Evolutionary conservation across 2,113 vertebrate species (phyloP).

Genomic region (Cepphus grylle): DNA sequence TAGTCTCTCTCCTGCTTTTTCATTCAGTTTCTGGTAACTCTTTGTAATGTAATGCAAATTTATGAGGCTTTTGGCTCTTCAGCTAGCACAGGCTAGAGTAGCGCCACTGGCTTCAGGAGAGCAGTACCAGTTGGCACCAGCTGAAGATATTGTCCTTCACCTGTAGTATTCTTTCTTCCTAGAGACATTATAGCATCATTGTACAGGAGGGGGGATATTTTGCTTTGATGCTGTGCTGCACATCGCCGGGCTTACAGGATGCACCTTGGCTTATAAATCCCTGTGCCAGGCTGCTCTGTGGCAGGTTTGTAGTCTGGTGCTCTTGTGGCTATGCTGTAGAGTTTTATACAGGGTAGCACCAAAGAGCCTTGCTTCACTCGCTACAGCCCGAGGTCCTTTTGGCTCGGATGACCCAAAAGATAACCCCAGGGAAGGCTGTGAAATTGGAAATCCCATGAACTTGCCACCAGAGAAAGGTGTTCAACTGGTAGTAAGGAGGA

Average conservation of each 20-base stretch:
- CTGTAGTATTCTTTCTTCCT: background rate
- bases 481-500: background rate
- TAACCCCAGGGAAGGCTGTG: background rate
- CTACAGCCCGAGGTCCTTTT: background rate
- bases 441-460: background rate
- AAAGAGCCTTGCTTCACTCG: background rate
- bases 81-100: background rate
- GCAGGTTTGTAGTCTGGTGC: background rate
- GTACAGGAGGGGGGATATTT: background rate
- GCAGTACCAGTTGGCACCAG: background rate
- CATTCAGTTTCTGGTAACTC: background rate
- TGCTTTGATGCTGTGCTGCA: background rate
- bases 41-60: background rate
- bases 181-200: background rate
- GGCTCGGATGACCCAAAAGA: background rate
- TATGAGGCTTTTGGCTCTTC: background rate
- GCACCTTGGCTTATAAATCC: rapidly evolving
- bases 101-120: background rate
- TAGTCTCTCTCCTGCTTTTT: background rate
- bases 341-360: background rate
- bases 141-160: background rate
- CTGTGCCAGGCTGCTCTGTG: rapidly evolving
- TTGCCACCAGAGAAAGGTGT: background rate
- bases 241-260: background rate
- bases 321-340: background rate